These are phyloP conservation scores for Battus philenor DNA, from an alignment of 1,140 invertebrate species.

Conservation along the genomic window DNA sequence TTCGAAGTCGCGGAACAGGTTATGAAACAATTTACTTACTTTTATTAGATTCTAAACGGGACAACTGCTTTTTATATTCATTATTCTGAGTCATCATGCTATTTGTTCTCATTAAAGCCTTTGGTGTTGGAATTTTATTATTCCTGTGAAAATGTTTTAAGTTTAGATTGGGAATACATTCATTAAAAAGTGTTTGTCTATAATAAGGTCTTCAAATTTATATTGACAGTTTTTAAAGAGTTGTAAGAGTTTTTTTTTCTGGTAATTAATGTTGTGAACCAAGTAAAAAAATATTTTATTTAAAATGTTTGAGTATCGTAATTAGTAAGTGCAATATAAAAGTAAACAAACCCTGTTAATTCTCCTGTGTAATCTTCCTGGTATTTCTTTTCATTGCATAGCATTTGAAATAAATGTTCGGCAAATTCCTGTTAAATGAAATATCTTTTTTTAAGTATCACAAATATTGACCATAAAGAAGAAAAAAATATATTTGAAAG, in stretches of 20 bases:
- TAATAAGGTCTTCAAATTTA: slow-evolving; percentile 3
- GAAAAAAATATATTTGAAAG: no score
- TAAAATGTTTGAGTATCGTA: no score
- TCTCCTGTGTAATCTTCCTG: slow-evolving; percentile 39
- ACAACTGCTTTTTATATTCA: slow-evolving; percentile 74
- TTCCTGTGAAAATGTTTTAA: slow-evolving; percentile 30
- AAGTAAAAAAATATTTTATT: no score
- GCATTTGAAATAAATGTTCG: slow-evolving; percentile 60
- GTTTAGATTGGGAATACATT: neutral
- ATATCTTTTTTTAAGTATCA: no score
- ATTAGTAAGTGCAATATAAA: no score
- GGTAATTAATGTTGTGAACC: no score
- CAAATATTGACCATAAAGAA: no score
- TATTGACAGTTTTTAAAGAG: no score
- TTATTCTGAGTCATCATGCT: slow-evolving; percentile 84
- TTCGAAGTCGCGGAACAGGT: no score
- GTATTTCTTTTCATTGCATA: slow-evolving; percentile 50
- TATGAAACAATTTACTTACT: slow-evolving; percentile 21
- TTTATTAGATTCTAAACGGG: slow-evolving; percentile 83
- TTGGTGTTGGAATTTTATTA: slow-evolving; percentile 83
- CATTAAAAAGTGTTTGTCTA: slow-evolving; percentile 11
- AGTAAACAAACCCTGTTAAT: slow-evolving; percentile 41
- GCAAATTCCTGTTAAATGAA: slow-evolving; percentile 49
- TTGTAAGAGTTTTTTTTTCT: no score
- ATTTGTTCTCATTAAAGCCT: slow-evolving; percentile 92